Percentiles rank a stretch among this genome's conserved stretches.
These are phyloP conservation scores for Linnaemya vulpina DNA, from an alignment of 2,888 invertebrate genomes.

Conservation along the genomic window DNA sequence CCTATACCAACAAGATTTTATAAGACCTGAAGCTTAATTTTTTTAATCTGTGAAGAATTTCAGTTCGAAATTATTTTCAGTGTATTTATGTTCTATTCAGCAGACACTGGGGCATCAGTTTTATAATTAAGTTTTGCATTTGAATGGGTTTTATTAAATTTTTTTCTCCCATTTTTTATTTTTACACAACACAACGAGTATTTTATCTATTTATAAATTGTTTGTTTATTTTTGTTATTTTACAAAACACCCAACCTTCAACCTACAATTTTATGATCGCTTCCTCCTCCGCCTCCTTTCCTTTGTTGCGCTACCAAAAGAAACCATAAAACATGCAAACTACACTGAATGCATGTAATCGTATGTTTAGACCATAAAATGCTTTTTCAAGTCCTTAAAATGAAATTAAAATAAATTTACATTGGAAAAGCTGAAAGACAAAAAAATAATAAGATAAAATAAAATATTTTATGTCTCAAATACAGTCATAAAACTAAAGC, in stretches of 20 bases:
- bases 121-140: slow-evolving; percentile 71
- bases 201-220: slow-evolving; percentile 51
- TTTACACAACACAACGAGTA: slow-evolving; percentile 32
- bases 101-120: slow-evolving; percentile 65
- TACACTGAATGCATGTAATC: slow-evolving; percentile 67
- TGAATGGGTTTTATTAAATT: slow-evolving; percentile 53
- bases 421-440: slow-evolving; percentile 41
- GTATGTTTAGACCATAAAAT: slow-evolving; percentile 71
- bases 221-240: slow-evolving; percentile 18
- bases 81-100: slow-evolving; percentile 30
- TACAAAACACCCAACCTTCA: slow-evolving; percentile 50
- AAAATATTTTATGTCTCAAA: slow-evolving; percentile 62
- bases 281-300: background rate
- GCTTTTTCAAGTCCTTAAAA: slow-evolving; percentile 74
- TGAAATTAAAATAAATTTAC: slow-evolving; percentile 73
- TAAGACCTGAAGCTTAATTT: no score
- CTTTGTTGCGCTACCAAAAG: background rate
- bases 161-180: background rate
- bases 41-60: no score
- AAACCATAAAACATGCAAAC: slow-evolving; percentile 72
- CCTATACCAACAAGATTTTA: no score
- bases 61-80: slow-evolving; percentile 17
- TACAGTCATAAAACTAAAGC: slow-evolving; percentile 69
- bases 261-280: slow-evolving; percentile 55
- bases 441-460: no score